Conservation (phyloP, 1,140 invertebrate genomes). For the Euschistus heros region DNA sequence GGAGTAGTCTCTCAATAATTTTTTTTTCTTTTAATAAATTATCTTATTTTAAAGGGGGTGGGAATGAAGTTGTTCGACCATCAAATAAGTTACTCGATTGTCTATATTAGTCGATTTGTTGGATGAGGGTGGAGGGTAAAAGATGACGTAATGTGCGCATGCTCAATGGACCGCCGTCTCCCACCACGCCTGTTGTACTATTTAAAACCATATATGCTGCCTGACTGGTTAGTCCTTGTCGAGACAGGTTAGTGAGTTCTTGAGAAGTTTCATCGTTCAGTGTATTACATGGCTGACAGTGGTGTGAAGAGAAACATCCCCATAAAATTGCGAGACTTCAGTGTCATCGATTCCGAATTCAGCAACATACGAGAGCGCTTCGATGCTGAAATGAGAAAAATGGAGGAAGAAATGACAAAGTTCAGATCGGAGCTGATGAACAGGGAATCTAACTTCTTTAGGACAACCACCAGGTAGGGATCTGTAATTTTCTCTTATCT, state of each 20-base stretch:
- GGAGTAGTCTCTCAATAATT: too few species aligned
- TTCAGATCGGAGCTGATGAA: slow-evolving; percentile 89
- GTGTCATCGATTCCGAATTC: slow-evolving; percentile 92
- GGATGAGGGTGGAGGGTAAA: not conserved
- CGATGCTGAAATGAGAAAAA: slow-evolving; percentile 92
- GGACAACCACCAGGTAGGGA: slow-evolving; percentile 67
- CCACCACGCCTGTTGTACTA: slow-evolving; percentile 1
- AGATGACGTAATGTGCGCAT: slow-evolving; percentile 6
- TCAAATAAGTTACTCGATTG: not conserved
- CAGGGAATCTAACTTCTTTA: slow-evolving; percentile 82
- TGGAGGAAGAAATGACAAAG: slow-evolving; percentile 97
- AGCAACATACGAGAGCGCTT: slow-evolving; percentile 90
- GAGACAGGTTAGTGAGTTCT: not conserved
- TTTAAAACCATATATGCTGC: slow-evolving; percentile 18
- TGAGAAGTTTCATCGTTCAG: not conserved
- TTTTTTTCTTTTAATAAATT: too few species aligned
- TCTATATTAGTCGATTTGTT: slow-evolving; percentile 5
- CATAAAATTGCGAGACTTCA: slow-evolving; percentile 86
- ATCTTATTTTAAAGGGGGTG: not conserved
- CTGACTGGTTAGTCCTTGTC: not conserved
- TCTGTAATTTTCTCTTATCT: not conserved
- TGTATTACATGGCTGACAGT: slow-evolving; percentile 31
- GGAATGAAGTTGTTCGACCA: not conserved
- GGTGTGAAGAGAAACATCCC: slow-evolving; percentile 80
- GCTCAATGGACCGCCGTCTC: not conserved